Base-by-base conservation (phyloP, 2,888 invertebrate species). In the Dichetophora obliterata region DNA sequence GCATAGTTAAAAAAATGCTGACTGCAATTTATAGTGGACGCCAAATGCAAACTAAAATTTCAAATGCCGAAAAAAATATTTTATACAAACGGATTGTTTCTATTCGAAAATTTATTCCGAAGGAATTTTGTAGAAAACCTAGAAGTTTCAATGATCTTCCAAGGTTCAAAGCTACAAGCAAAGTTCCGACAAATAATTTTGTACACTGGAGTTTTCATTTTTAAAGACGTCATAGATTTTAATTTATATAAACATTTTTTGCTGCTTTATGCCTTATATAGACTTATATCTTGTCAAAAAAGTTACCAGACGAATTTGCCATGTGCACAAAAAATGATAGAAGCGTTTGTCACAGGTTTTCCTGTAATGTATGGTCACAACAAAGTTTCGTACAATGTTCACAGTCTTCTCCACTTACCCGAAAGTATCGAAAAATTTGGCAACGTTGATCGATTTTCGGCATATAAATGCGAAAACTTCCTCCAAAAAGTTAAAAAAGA, bases 231-330 rank as follows among this genome's bases (percentile, higher is more conserved):
- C 14, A 34, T 75, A 31, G 61, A 54, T n/a, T 48, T 52, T 9
- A 75, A 77, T 48, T 68, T 75, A 24, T 77, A 77, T 50, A 57
- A 77, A n/a, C 77, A 79, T 22, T 71, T 63, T 37, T 68, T 77
- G 37, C 52, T 77, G 5, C 50, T 77, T 43, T 69, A 73, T 75
- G 77, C 75, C 37, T 63, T 77, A 9, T 73, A 75, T 19, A 31
- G 77, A 34, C 65, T 77, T 43, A 9, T 66, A 31, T 31, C 31
- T 31, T 31, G 31, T 48, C 43, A 34, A 9, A 48, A 27, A 34
- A 65, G 37, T 16, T 43, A 37, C 16, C 22, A 6, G 8, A n/a
- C 14, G 9, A 52, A 65, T 34, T 6, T 65, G 16, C 37, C 6
- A 16, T 5, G 16, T n/a, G 65, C 43, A 14, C 1, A 65, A 34